Base-by-base conservation (phyloP, 2,797 vertebrate species). In the Periophthalmus magnuspinnatus region DNA sequence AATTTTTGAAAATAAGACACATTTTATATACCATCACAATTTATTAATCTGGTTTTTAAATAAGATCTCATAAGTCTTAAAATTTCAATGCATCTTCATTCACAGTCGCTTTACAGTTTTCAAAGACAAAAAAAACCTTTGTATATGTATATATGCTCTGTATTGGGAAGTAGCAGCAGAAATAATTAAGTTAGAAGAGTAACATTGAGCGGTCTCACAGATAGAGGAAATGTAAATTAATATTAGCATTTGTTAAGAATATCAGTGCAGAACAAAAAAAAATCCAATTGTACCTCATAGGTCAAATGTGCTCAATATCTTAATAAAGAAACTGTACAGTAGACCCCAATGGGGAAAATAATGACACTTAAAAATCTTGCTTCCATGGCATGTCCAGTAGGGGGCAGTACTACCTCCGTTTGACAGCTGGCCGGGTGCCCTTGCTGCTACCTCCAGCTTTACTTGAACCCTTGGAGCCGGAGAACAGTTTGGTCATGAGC, bases 401-500 rank as follows among this genome's bases (percentile, higher is more conserved):
- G 60, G 5, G 50, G 60, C 61, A 38, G 72, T 83, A 93, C 96
- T 99, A 99, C 95, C 97, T 99, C 93, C 98, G 94, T 89, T 99
- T 99, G 55, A 93, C 94, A 72, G 95, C 93, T 22, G 95, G 94
- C 81, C 95, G 95, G 85, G 96, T 96, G 77, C 95, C 87, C 93
- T 98, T 98, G 88, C 90, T 96, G 91, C 94, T 93, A 71, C 94
- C 89, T 45, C 94, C 91, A 41, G 96, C 94, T 84, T 98, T 99
- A 90, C 95, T 94, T 62, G 97, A 95, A 74, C 95, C 95, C 84
- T 99, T 99, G 83, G 97, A 97, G 84, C 91, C 91, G 1, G 96
- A 98, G 90, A 99, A 99, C 66, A 99, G 95, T 91, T 98, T 96
- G 83, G 98, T 99, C 97, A 99, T 99, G 82, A 99, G 97, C 85